Conservation (phyloP, 2,888 invertebrate species). For the Dicranocentrus wangi region DNA sequence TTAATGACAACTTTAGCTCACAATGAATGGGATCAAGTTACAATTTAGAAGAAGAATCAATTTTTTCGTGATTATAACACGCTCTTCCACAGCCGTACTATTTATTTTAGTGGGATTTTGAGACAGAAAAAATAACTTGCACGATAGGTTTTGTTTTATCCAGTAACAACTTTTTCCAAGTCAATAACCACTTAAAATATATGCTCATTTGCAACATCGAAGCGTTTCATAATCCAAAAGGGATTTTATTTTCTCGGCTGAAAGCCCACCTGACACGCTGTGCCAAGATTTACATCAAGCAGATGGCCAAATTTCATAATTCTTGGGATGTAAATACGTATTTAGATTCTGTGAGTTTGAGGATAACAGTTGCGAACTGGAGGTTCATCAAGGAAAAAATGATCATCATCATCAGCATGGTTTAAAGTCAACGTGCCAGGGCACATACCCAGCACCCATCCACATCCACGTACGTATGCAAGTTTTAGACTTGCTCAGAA, state of each 20-base stretch:
- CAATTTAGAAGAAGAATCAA: too few relatives aligned
- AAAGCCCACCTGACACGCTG: constrained; percentile 54
- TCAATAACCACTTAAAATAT: too few relatives aligned
- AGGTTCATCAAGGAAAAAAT: neutral
- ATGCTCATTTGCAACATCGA: too few relatives aligned
- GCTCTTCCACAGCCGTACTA: too few relatives aligned
- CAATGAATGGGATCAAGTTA: too few relatives aligned
- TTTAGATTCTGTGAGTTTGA: neutral
- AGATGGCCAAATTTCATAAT: constrained; percentile 62
- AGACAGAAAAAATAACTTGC: too few relatives aligned
- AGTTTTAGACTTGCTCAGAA: too few relatives aligned
- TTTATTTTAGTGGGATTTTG: too few relatives aligned
- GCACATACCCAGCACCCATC: constrained; percentile 49
- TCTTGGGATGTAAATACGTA: constrained; percentile 13
- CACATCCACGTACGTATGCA: too few relatives aligned
- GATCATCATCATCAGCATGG: too few relatives aligned
- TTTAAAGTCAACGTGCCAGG: constrained; percentile 46
- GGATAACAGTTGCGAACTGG: constrained; percentile 64
- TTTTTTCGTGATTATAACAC: too few relatives aligned
- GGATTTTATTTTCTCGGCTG: neutral
- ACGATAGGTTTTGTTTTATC: constrained; percentile 26
- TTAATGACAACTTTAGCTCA: neutral
- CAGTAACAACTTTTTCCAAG: constrained; percentile 32
- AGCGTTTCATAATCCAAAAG: too few relatives aligned
- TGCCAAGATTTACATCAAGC: constrained; percentile 50